Percentiles rank a stretch among this genome's conserved stretches.
phyloP scores from a whole-genome alignment of 2,113 vertebrate species.

The Hemichromis elongatus region DNA sequence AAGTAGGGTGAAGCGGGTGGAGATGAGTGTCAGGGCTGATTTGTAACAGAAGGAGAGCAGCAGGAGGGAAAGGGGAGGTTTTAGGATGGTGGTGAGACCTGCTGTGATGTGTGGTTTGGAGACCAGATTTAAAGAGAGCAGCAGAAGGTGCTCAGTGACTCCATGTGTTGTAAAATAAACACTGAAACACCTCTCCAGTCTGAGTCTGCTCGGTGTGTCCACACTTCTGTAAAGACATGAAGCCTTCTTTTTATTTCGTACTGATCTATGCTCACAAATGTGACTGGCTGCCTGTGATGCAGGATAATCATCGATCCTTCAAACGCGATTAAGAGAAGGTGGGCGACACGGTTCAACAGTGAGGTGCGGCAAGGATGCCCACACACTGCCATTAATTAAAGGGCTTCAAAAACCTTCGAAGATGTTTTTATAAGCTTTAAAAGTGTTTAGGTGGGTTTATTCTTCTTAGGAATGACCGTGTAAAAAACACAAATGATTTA shows the following conservation, averaged over 20 bases:
- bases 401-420: neutral
- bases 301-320: neutral
- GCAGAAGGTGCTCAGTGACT: neutral
- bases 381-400: neutral
- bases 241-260: neutral
- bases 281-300: neutral
- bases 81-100: neutral
- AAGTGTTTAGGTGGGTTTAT: neutral
- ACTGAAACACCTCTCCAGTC: neutral
- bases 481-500: neutral
- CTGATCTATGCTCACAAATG: neutral
- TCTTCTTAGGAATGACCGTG: accelerated
- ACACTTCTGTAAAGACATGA: neutral
- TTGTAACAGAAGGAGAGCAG: neutral
- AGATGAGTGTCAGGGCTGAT: neutral
- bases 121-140: neutral
- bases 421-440: accelerated
- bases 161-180: accelerated
- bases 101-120: neutral
- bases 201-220: neutral
- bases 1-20: neutral
- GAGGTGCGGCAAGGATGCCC: neutral
- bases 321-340: neutral
- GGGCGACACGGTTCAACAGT: neutral
- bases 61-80: neutral